Base-by-base conservation (phyloP, 2,113 vertebrate genomes). In the Lichenostomus cassidix region DNA sequence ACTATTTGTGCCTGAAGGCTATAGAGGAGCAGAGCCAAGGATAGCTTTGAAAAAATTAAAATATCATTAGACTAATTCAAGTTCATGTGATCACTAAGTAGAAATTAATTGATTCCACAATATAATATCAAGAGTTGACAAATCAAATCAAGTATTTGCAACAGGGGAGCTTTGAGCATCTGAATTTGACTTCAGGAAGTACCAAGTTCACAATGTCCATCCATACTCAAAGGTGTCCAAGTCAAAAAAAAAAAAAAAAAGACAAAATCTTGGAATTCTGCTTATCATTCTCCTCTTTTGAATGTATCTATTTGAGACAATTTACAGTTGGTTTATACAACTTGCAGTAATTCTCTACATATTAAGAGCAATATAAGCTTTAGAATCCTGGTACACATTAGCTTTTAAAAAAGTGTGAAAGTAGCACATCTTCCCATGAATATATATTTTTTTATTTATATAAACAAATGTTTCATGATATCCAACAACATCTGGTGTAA, bases 1-100 rank as follows among this genome's bases (percentile, higher is more conserved):
- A 47, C 55, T 75, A 3, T 31, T 37, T 89, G 96, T 96, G 89
- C 83, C 91, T 65, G 78, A 95, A 90, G 90, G 80, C 39, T 59
- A 64, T 9, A 5, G 9, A 82, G 41, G 8, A 89, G 87, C 67
- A 90, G 50, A 46, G 56, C 60, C 79, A 95, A 74, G 60, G 75
- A 94, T 59, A 37, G 41, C 86, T 92, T 55, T 47, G 47, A 75
- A 97, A 60, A 94, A 97, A 93, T 74, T 76, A 89, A 83, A 86
- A 37, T 60, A 91, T 49, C 49, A 83, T 67, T 64, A 73, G 67
- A 59, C 16, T 83, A 83, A 88, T 95, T 87, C 25, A 59, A 76
- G 65, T 60, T 91, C 27, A 55, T 56, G 11, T 68, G 94, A 91
- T 85, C n/a, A 41, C 76, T 95, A 95, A 93, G 24, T 12, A 68